phyloP scores from a whole-genome alignment of 64 coral and sea anemone species.

The Montipora cactus region DNA sequence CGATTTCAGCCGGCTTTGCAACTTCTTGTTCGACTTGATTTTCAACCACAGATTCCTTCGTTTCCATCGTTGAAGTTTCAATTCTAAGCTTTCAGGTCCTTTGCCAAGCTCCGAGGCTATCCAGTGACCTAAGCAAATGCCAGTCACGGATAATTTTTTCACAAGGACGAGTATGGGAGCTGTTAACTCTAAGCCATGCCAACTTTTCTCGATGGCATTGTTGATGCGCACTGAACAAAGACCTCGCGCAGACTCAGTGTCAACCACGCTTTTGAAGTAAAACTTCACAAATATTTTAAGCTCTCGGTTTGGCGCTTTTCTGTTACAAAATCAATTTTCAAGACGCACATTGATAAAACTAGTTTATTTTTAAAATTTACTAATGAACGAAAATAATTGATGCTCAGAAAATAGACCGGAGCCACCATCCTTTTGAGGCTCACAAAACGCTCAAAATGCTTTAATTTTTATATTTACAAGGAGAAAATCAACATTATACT shows the following conservation, averaged over 20 bases:
- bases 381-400: background rate
- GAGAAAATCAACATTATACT: too few species aligned
- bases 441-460: too few species aligned
- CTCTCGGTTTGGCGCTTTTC: background rate
- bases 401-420: background rate
- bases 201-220: constrained; percentile 27
- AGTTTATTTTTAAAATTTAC: too few species aligned
- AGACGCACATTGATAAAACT: background rate
- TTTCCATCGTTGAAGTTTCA: constrained; percentile 50
- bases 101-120: background rate
- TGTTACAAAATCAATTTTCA: background rate
- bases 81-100: background rate
- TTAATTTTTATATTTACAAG: too few species aligned
- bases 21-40: background rate
- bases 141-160: background rate
- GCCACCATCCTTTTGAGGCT: background rate
- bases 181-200: constrained; percentile 16
- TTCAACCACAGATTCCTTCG: constrained; percentile 23
- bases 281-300: background rate
- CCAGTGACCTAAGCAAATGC: background rate
- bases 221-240: constrained; percentile 50
- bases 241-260: constrained; percentile 45
- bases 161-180: constrained; percentile 2
- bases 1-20: background rate
- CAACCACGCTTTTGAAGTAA: background rate